Conservation (phyloP, 2,797 vertebrate species). For the Taeniopygia guttata region DNA sequence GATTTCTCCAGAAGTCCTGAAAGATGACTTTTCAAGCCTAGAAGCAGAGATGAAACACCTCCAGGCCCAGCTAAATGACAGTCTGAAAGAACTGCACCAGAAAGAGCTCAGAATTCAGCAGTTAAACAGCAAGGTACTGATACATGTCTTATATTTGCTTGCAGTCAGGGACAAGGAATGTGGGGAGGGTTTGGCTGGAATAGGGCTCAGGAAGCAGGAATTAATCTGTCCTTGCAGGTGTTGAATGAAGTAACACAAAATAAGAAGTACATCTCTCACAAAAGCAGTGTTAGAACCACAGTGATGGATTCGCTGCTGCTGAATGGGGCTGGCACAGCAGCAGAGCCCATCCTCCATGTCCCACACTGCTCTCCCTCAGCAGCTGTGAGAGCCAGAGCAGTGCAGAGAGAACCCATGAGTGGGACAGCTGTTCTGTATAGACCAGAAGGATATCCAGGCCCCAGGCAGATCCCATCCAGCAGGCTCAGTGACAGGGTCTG, state of each 20-base stretch:
- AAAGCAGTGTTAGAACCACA: background rate
- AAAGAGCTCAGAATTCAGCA: constrained; percentile 81
- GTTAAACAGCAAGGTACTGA: constrained; percentile 75
- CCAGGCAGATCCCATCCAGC: background rate
- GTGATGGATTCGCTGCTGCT: background rate
- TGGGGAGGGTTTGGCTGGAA: background rate
- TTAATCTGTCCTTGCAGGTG: background rate
- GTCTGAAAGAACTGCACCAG: constrained; percentile 78
- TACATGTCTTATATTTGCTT: background rate
- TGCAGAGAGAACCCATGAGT: background rate
- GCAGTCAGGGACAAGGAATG: background rate
- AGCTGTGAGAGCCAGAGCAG: background rate
- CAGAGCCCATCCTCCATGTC: background rate
- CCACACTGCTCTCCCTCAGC: background rate
- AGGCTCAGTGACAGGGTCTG: background rate
- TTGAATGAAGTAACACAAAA: background rate
- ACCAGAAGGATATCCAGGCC: background rate
- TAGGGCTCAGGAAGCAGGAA: background rate
- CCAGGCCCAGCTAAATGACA: constrained; percentile 70
- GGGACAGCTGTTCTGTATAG: background rate
- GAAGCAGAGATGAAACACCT: constrained; percentile 69
- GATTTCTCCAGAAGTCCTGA: constrained; percentile 50
- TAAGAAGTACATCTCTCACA: background rate
- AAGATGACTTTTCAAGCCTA: constrained; percentile 27
- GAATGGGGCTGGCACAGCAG: background rate